Evolutionary conservation across 2,888 invertebrate species (phyloP).

Genomic region (Alsophila aescularia): DNA sequence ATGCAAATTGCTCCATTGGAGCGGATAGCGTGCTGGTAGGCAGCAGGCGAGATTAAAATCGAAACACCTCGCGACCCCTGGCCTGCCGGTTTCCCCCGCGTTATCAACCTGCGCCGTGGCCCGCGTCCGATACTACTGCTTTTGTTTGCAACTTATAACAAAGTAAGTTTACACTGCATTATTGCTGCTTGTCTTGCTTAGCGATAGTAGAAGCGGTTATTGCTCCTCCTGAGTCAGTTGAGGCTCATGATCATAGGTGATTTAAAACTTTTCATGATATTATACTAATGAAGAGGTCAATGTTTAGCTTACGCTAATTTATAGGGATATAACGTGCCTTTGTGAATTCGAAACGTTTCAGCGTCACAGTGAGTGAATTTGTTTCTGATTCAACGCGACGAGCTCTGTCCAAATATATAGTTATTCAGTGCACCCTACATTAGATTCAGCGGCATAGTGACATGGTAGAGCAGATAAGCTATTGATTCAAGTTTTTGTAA

Average conservation of each 20-base stretch:
- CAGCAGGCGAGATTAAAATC: constrained; percentile 66
- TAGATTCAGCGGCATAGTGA: constrained; percentile 31
- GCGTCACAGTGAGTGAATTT: constrained; percentile 43
- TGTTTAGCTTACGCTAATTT: constrained; percentile 2
- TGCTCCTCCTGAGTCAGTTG: no score
- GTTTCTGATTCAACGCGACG: constrained; percentile 53
- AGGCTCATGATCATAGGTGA: background rate
- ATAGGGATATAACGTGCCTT: constrained; percentile 28
- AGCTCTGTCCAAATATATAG: constrained; percentile 59
- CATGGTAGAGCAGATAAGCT: background rate
- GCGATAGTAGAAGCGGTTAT: no score
- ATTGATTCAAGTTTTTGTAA: no score
- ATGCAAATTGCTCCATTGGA: constrained; percentile 81
- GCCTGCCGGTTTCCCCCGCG: constrained; percentile 34
- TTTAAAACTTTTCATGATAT: background rate
- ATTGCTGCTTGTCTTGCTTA: constrained; percentile 1
- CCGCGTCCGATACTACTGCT: constrained; percentile 16
- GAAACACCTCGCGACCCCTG: constrained; percentile 62
- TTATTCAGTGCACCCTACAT: constrained; percentile 52
- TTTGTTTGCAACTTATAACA: constrained; percentile 19
- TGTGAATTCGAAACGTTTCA: constrained; percentile 40
- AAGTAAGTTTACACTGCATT: constrained; percentile 26
- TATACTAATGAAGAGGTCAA: background rate
- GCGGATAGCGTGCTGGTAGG: constrained; percentile 60
- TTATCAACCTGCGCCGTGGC: constrained; percentile 24